Base-by-base conservation (phyloP, 2,113 vertebrate species). In the Tinamus guttatus region DNA sequence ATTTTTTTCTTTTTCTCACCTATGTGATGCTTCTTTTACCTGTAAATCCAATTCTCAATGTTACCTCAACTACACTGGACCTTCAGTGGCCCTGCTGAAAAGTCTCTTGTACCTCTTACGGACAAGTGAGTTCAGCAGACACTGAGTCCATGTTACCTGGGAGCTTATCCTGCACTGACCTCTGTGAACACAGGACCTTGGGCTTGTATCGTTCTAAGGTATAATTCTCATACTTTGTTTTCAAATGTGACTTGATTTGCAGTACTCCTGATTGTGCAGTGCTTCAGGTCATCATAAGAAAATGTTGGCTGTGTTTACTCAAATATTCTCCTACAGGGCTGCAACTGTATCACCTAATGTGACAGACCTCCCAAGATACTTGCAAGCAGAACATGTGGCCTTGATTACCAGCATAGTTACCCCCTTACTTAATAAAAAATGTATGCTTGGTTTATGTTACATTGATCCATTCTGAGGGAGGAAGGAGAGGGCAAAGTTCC, bases 331-430 rank as follows among this genome's bases (percentile, higher is more conserved):
- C 22, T 85, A 9, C 68, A 62, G 69, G 27, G n/a, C 7, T 87
- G 49, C 40, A 77, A 45, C 1, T 1, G 16, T 52, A 28, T 81
- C 94, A 93, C 47, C 34, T 81, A 36, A 65, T 27, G 52, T 85
- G 88, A 70, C 12, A 89, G 90, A 93, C 83, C 73, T 96, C 80
- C 62, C 70, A 79, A 47, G 27, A 34, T 41, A 62, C 21, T 38
- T 76, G n/a, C 74, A 81, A 81, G 19, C 20, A 69, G 30, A 94
- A 94, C 90, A 92, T 63, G 52, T 85, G 88, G 58, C n/a, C 62
- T 79, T 90, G 77, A 93, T 92, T 93, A 84, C 52, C 86, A 89
- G 12, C 52, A 76, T 28, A 52, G 52, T 85, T 88, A n/a, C 25
- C 34, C 21, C 16, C 11, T 75, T 79, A 81, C 69, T 17, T 64